These are phyloP conservation scores for Clarias batrachus DNA, from an alignment of 2,113 vertebrate genomes.

Conservation along the genomic window DNA sequence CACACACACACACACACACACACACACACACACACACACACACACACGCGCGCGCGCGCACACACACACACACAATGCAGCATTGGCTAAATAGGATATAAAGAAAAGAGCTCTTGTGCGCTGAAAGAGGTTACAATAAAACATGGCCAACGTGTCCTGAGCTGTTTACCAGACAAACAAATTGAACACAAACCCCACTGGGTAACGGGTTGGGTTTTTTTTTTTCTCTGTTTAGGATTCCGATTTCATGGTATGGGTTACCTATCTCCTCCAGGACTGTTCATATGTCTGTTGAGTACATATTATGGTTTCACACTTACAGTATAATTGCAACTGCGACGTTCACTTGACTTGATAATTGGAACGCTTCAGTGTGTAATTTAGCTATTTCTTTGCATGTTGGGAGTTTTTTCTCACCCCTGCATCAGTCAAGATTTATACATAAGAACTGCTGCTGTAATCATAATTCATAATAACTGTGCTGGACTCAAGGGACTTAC, in stretches of 20 bases:
- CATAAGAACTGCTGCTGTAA: background rate
- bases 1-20: constrained; percentile 28
- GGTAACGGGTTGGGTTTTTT: background rate
- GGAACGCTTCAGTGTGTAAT: background rate
- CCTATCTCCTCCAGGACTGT: background rate
- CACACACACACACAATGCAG: constrained; percentile 19
- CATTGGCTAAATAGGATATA: constrained; percentile 23
- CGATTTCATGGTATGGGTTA: background rate
- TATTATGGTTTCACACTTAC: background rate
- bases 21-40: constrained; percentile 22
- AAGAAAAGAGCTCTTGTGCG: constrained; percentile 25
- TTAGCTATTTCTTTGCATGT: background rate
- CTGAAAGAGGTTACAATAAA: constrained; percentile 25
- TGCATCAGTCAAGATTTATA: background rate
- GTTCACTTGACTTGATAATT: background rate
- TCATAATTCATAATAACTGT: background rate
- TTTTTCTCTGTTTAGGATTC: too few relatives aligned
- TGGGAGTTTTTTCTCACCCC: too few relatives aligned
- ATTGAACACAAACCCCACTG: background rate
- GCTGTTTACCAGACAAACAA: constrained; percentile 1
- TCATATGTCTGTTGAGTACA: background rate
- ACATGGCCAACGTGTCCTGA: constrained; percentile 14
- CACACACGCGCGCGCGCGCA: constrained; percentile 31
- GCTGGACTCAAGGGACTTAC: background rate
- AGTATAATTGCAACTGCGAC: background rate